phyloP scores from a whole-genome alignment of 2,888 invertebrate genomes.

The Mantis religiosa region DNA sequence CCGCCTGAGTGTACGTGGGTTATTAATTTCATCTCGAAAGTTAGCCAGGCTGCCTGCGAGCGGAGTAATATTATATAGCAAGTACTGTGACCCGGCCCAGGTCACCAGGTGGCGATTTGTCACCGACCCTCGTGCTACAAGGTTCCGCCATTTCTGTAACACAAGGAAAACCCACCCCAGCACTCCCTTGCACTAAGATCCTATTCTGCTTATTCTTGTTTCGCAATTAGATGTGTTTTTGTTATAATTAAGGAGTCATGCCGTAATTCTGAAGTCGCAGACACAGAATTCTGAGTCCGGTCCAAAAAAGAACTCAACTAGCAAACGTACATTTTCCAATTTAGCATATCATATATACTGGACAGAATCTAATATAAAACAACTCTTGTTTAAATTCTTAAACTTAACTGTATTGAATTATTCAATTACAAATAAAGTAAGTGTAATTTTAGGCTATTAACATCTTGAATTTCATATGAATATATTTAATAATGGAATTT shows the following conservation, averaged over 20 bases:
- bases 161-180: neutral
- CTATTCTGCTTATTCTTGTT: neutral
- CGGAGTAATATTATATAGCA: conserved; percentile 5
- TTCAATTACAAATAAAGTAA: too few species aligned
- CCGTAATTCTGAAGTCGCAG: too few species aligned
- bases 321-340: too few species aligned
- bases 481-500: too few species aligned
- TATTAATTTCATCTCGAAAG: conserved; percentile 25
- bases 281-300: too few species aligned
- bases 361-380: too few species aligned
- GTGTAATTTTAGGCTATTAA: too few species aligned
- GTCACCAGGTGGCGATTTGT: conserved; percentile 50
- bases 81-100: conserved; percentile 30
- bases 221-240: neutral
- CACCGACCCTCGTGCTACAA: conserved; percentile 47
- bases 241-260: neutral
- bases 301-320: too few species aligned
- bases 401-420: too few species aligned
- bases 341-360: too few species aligned
- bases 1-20: neutral
- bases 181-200: neutral
- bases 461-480: too few species aligned
- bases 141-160: conserved; percentile 45
- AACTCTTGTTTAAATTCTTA: too few species aligned
- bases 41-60: neutral